A percentile compares a stretch with the other conserved stretches of the same genome.
These are phyloP conservation scores for Otocyon megalotis DNA, from an alignment of 2,113 vertebrate species.

Conservation along the genomic window DNA sequence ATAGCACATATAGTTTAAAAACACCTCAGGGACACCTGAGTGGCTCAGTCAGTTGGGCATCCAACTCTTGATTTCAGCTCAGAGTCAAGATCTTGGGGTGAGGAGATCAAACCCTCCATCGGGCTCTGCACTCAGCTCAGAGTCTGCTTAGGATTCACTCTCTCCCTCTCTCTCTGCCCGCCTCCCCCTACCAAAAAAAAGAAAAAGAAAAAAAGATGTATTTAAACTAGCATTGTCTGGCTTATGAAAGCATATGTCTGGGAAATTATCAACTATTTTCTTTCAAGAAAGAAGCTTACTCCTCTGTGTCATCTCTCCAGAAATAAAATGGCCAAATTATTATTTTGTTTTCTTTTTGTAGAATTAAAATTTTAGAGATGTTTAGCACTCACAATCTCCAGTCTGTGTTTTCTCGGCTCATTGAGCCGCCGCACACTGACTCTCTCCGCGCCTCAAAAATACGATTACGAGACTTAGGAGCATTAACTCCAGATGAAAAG, in stretches of 20 bases:
- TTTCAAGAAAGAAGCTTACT: conserved; percentile 31
- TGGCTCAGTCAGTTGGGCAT: not conserved
- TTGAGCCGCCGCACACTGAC: conserved; percentile 92
- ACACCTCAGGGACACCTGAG: not conserved
- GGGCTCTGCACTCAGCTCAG: not conserved
- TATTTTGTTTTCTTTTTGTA: conserved; percentile 77
- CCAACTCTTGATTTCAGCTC: not conserved
- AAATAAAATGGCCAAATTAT: conserved; percentile 11
- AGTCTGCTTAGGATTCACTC: not conserved
- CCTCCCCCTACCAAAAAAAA: not conserved
- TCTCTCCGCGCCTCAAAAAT: conserved; percentile 93
- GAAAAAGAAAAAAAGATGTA: not conserved
- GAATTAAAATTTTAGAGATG: conserved; percentile 97
- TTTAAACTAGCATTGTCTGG: not conserved
- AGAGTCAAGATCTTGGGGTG: not conserved
- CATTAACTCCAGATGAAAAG: conserved; percentile 92
- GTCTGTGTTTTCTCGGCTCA: conserved; percentile 93
- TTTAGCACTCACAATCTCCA: conserved; percentile 91
- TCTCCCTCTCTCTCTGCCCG: not conserved
- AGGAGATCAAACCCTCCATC: not conserved
- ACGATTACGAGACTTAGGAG: conserved; percentile 95
- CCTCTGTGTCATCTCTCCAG: not conserved
- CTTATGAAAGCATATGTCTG: conserved; percentile 44
- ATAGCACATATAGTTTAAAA: not conserved
- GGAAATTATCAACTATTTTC: conserved; percentile 26